Evolutionary conservation across 1,140 invertebrate genomes (phyloP), one percentile per base, ranked within the genome.

Genomic region (Nasonia vitripennis): DNA sequence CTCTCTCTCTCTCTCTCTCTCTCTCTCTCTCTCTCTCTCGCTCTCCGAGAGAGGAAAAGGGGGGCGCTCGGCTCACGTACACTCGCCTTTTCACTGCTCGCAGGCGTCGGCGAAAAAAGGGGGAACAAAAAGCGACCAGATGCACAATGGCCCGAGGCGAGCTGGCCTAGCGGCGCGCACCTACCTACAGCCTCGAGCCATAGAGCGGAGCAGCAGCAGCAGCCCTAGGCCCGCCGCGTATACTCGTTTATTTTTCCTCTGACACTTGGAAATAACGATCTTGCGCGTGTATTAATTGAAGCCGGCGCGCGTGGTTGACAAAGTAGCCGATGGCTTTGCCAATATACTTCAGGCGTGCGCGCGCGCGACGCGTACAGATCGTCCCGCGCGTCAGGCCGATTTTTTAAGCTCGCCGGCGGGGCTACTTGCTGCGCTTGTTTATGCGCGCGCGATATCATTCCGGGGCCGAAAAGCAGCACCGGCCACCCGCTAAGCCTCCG

Each of bases 11-110:
- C 62, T 67, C 62, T 67, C 62, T 67, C 62, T 67, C 62, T 67
- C 62, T 67, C 62, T 37, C 71, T 73, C 71, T 73, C 71, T 73
- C 71, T 73, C 71, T 73, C 73, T 45, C 73, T 34, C 68, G 4
- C 20, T 11, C 68, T 71, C 68, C 1, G 55, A 62, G 55, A n/a
- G 55, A 51, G 48, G 55, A n/a, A 62, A 62, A 62, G 55, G 55
- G 55, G 55, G 55, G 55, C 20, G 55, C 55, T 17, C 17, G 4
- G 55, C 55, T 62, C 55, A 20, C 55, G 55, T 62, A 62, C 55
- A 62, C 55, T 62, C 55, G 55, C 55, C 55, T 62, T 62, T 62
- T 62, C 55, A 62, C 55, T 62, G 55, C 55, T 62, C 55, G 55
- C 55, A 62, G 55, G 55, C 55, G 55, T 62, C 55, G 55, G n/a